Conservation (phyloP, 30 jellyfish, hydroid and myxozoan species). For the Pseudorhiza aurosa region DNA sequence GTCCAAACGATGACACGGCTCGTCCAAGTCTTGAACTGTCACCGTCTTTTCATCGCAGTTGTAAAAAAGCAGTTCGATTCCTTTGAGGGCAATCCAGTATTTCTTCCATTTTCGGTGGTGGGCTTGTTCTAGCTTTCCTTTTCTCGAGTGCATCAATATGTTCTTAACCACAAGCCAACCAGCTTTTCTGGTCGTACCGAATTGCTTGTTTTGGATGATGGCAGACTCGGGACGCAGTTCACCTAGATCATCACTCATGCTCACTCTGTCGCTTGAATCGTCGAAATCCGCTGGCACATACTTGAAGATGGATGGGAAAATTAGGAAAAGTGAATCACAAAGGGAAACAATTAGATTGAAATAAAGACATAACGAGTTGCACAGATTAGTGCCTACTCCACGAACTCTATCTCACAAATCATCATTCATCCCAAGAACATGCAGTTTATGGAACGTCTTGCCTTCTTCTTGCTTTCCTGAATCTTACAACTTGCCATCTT, state of each 20-base stretch:
- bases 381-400: no score
- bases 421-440: no score
- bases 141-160: slow-evolving; percentile 81
- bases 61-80: slow-evolving; percentile 86
- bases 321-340: no score
- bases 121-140: slow-evolving; percentile 90
- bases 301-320: no score
- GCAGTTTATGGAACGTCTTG: no score
- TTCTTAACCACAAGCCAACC: slow-evolving; percentile 92
- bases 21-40: slow-evolving; percentile 85
- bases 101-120: slow-evolving; percentile 89
- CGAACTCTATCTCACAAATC: no score
- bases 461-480: no score
- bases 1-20: slow-evolving; percentile 84
- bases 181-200: slow-evolving; percentile 92
- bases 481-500: no score
- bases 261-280: slow-evolving; percentile 63
- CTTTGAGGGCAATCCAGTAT: slow-evolving; percentile 96
- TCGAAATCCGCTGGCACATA: slow-evolving; percentile 80
- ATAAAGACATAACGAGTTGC: no score
- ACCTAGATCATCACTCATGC: slow-evolving; percentile 78
- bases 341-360: no score
- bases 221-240: slow-evolving; percentile 96
- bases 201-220: slow-evolving; percentile 80
- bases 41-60: slow-evolving; percentile 91